Base-by-base conservation (phyloP, 2,113 vertebrate genomes). In the Phoxinus phoxinus region DNA sequence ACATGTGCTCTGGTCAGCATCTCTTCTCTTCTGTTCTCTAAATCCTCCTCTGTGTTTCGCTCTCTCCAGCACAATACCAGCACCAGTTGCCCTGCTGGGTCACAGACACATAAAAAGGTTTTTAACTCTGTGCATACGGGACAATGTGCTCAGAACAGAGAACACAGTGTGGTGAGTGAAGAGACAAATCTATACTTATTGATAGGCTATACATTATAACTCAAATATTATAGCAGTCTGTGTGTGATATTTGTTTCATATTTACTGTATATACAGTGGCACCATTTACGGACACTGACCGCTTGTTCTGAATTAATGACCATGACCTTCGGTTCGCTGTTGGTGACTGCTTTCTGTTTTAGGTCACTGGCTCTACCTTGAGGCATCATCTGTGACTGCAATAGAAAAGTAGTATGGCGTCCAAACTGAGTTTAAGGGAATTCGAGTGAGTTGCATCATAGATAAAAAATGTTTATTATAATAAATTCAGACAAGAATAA, bases 1-100 rank as follows among this genome's bases (percentile, higher is more conserved):
- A 23, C 6, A 61, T 61, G 56, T 61, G 21, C 44, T 41, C 56
- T 51, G 78, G 79, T 86, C 71, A 82, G 85, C 78, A 81, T n/a
- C 27, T 74, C 63, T 41, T 56, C 27, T 74, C 65, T 32, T 85
- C 65, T 81, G 41, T 44, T 58, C 53, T 81, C 56, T 86, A 72
- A 80, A 65, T 75, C 67, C 78, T 78, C 30, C 25, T 80, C 46
- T 69, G 74, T 48, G 37, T 41, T 77, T 77, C 41, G 21, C 35
- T 25, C 46, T 56, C 46, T 79, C 48, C 25, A 12, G 27, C 69
- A 73, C 53, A 86, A 86, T 81, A 61, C 65, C 37, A 27, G 44
- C 84, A 53, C 11, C 35, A 30, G 48, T 61, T 58, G 32, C 51
- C 51, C 63, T 27, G n/a, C 41, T 58, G 75, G 25, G 63, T 35